Base-by-base conservation (phyloP, 2,113 vertebrate species). In the Hemichromis elongatus region DNA sequence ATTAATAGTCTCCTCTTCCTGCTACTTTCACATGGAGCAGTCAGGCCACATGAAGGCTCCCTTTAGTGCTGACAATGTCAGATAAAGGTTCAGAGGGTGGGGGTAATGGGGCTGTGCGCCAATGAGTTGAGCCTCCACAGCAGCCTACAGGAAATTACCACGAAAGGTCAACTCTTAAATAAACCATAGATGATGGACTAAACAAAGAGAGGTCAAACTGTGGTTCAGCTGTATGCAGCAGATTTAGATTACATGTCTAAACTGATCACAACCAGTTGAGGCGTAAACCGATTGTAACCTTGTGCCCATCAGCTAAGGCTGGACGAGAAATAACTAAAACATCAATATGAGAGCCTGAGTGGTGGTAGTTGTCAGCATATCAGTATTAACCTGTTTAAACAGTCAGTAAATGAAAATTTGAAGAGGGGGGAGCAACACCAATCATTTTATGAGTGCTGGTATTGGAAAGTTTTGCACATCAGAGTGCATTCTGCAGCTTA, bases 91-190 rank as follows among this genome's bases (percentile, higher is more conserved):
- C 26, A 21, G 19, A 16, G 81, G 61, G 80, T 12, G 21, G 28
- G 26, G 16, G 80, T 57, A 81, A 40, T 14, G 21, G n/a, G 30
- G 26, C 24, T 47, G 68, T 12, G 50, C 52, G 18, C 24, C 33
- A 61, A 30, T 42, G 53, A 56, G 73, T 21, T 73, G 66, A 79
- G 73, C 79, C 52, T 83, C 86, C 81, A 86, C 66, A 77, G 78
- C 35, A 47, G 84, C 84, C 82, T 11, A 26, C 63, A 33, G 83
- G 50, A 83, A 88, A 90, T 86, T 40, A 81, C n/a, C 82, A 26
- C 79, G 18, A 89, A 91, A 92, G 91, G 89, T 94, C 88, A 84
- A 9, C 1, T 82, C 77, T 81, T 63, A 83, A 88, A 85, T 84
- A 83, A 93, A 90, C 57, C 56, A 16, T 45, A 42, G 82, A 68